A percentile compares a stretch with the other conserved stretches of the same genome.
These are phyloP conservation scores for Drosophila meridiana DNA, from an alignment of 2,888 invertebrate species.

Conservation along the genomic window DNA sequence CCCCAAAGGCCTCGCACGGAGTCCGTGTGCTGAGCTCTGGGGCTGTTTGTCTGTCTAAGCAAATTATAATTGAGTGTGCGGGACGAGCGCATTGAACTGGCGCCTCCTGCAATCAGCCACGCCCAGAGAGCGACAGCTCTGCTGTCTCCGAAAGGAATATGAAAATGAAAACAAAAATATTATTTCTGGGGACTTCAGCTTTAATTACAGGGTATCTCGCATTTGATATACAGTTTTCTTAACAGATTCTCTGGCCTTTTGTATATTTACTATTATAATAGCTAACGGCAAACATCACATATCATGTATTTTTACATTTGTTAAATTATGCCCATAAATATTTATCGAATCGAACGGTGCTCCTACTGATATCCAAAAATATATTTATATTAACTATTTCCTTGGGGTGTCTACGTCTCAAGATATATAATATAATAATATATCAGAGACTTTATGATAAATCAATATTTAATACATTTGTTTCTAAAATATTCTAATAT, in stretches of 20 bases:
- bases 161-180: not conserved
- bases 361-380: not conserved
- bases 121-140: slow-evolving; percentile 10
- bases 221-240: too few relatives aligned
- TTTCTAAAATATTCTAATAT: too few relatives aligned
- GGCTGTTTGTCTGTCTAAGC: slow-evolving; percentile 61
- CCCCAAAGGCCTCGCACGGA: slow-evolving; percentile 46
- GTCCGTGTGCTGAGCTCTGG: slow-evolving; percentile 26
- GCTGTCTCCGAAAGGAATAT: not conserved
- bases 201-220: not conserved
- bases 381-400: not conserved
- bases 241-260: too few relatives aligned
- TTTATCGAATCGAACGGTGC: too few relatives aligned
- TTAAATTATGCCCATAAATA: too few relatives aligned
- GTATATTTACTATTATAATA: too few relatives aligned
- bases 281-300: too few relatives aligned
- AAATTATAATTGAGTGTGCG: slow-evolving; percentile 80
- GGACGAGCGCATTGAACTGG: slow-evolving; percentile 73
- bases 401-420: not conserved
- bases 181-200: not conserved
- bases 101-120: slow-evolving; percentile 36
- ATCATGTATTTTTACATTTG: too few relatives aligned
- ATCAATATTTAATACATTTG: too few relatives aligned
- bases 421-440: too few relatives aligned
- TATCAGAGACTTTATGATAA: too few relatives aligned